A percentile compares a stretch with the other conserved stretches of the same genome.
These are phyloP conservation scores for Ornithoptera alexandrae DNA, from an alignment of 2,888 invertebrate species.

Conservation along the genomic window DNA sequence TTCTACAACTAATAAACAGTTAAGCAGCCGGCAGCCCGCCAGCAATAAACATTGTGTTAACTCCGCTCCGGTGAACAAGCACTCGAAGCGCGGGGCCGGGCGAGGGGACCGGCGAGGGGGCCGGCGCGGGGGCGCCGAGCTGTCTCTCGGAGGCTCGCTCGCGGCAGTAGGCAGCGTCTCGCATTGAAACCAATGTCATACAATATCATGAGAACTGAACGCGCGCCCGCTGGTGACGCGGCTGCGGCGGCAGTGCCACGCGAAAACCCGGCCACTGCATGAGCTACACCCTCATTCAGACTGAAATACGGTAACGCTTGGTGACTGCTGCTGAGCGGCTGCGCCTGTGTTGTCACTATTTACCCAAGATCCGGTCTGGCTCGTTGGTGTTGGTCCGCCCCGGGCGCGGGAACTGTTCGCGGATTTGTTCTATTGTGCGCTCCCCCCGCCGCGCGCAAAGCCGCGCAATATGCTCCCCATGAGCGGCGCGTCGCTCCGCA, in stretches of 20 bases:
- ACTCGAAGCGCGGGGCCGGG: constrained; percentile 48
- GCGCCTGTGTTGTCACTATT: no score
- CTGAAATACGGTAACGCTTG: no score
- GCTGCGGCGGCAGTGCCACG: no score
- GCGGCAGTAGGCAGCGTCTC: no score
- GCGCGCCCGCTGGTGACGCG: no score
- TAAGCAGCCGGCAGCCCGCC: constrained; percentile 27
- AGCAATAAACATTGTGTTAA: constrained; percentile 50
- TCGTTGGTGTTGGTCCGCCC: constrained; percentile 37
- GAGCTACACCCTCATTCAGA: no score
- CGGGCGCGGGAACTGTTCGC: constrained; percentile 44
- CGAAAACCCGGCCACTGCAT: no score
- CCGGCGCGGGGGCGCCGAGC: not conserved
- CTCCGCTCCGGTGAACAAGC: constrained; percentile 57
- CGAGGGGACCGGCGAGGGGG: constrained; percentile 40
- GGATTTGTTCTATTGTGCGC: constrained; percentile 54
- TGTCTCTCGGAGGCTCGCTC: no score
- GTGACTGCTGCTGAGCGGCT: no score
- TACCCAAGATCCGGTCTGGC: not conserved
- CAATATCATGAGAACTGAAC: no score
- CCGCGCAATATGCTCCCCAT: constrained; percentile 62
- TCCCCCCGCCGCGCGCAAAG: constrained; percentile 44
- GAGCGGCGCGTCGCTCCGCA: constrained; percentile 42
- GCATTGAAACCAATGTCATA: no score
- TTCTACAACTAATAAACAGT: constrained; percentile 26